Base-by-base conservation (phyloP, 2,113 vertebrate species). In the Herpetotheres cachinnans region DNA sequence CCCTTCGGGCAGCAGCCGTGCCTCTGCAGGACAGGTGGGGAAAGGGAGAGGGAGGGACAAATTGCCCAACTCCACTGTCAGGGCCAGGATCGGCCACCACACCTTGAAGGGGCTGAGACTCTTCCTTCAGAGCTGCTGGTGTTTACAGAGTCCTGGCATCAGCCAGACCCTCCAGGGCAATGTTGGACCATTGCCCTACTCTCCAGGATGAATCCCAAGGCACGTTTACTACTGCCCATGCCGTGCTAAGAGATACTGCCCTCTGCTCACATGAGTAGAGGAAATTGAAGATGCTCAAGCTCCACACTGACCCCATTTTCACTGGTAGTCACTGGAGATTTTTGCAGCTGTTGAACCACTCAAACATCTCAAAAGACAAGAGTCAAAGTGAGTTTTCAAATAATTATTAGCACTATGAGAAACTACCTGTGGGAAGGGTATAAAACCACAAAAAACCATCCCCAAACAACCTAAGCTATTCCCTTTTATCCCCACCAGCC, bases 131-230 rank as follows among this genome's bases (percentile, higher is more conserved):
- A 56, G 21, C 12, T 77, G 27, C 15, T 52, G 34, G 20, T 72
- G n/a, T 91, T 89, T 56, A 27, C 22, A 20, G 30, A 47, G 46
- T 24, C 29, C 54, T 80, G 49, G 47, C 34, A 69, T 29, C 52
- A 50, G 7, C 34, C 4, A 1, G 26, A 42, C 2, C 1, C 17
- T 62, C 34, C 46, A 49, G n/a, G 58, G 36, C 32, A 80, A 3
- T 38, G 11, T 0, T 2, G 2, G 44, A 18, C 24, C 61, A 18
- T 56, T 62, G 36, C 29, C 32, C 27, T 26, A 0, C 30, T 55
- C 27, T 55, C 20, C 3, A 1, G 13, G 17, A 32, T 27, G 50
- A 86, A 70, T 58, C 11, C 55, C 10, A 9, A 78, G n/a, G 21
- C 25, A 20, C 1, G 3, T 11, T 50, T 63, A 18, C 13, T n/a